Evolutionary conservation across 2,113 vertebrate species (phyloP).

Genomic region (Pimephales promelas): DNA sequence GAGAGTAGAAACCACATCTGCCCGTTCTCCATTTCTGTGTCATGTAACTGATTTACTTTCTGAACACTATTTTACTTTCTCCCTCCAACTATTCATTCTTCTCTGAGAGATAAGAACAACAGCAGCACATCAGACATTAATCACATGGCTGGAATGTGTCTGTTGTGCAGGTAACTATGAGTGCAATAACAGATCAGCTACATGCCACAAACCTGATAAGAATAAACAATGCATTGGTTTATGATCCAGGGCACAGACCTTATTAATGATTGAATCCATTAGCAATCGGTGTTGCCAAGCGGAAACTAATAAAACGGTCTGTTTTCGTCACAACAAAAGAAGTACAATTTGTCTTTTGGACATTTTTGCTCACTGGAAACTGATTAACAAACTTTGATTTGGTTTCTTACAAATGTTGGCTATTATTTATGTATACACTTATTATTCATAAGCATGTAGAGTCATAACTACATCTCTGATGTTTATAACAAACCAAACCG

Average conservation of each 20-base stretch:
- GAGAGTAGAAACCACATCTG: not conserved
- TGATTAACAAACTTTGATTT: no score
- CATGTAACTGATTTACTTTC: slow-evolving; percentile 9
- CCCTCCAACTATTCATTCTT: slow-evolving; percentile 5
- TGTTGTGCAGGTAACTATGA: not conserved
- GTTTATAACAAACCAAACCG: no score
- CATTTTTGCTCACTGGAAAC: not conserved
- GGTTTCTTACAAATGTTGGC: no score
- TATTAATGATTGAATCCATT: not conserved
- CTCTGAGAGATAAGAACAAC: not conserved
- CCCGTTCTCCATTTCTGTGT: not conserved
- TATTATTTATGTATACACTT: no score
- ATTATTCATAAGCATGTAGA: no score
- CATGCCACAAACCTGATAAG: not conserved
- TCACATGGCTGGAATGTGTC: not conserved
- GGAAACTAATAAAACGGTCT: not conserved
- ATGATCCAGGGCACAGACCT: not conserved
- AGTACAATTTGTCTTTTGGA: not conserved
- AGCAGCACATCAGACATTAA: not conserved
- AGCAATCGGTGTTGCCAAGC: not conserved
- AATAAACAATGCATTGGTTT: not conserved
- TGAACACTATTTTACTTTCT: slow-evolving; percentile 6
- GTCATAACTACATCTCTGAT: no score
- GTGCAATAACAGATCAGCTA: not conserved
- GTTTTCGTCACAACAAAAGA: not conserved